Evolutionary conservation across 2,888 invertebrate species (phyloP), one percentile per base, ranked within the genome.

Genomic region (Merodon equestris): DNA sequence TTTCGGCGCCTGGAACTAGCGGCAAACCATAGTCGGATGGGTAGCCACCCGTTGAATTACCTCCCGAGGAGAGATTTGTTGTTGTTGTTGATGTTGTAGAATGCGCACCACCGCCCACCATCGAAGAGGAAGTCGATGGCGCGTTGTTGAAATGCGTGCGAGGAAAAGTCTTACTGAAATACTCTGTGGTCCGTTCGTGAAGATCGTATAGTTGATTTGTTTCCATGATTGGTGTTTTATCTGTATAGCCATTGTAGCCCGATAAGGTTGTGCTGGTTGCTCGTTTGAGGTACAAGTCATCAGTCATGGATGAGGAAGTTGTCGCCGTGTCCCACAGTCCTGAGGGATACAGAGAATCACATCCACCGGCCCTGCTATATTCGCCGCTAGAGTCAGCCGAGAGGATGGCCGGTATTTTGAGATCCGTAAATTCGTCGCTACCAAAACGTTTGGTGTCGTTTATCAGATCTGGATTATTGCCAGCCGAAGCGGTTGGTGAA

Each of bases 391-490:
- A 87, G 54, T 91, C 91, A 5, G 91, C 90, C 77, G 90, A 90
- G 9, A 87, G 73, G 34, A 86, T 85, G 1, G 85, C 82, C 0
- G 88, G 86, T 27, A 87, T 84, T 44, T 86, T 86, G 1, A 87
- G 83, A 42, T 88, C 87, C 0, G 88, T 85, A 57, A 90, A 87
- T 73, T 91, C 91, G 14, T 89, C 90, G 74, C 90, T 90, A 76
- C 92, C 93, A 72, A 92, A 91, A 53, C 92, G 91, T 86, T 93
- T 91, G 3, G 95, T 95, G 85, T 96, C 96, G 85, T 95, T 94
- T 85, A 96, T 96, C 81, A 96, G 90, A 88, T 96, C 96, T 1
- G 96, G 96, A 87, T 96, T 95, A 84, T 96, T 95, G 84, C 92
- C 91, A 81, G 93, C 92, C 82, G 93, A 92, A 42, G 93, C 93